Conservation (phyloP, 2,888 invertebrate species). For the Metacarcinus magister region DNA sequence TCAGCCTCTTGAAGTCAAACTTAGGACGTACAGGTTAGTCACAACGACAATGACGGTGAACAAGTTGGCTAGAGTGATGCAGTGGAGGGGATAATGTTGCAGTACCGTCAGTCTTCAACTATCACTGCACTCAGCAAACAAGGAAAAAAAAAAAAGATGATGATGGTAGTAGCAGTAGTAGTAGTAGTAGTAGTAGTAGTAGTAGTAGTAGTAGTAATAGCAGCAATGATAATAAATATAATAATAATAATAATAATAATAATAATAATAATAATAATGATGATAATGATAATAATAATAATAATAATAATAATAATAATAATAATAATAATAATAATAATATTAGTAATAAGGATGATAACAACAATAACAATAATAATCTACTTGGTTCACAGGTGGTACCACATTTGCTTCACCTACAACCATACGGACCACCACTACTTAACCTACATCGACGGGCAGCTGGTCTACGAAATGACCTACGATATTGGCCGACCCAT, state of each 20-base stretch:
- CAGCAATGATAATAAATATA: not conserved
- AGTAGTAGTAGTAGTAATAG: not conserved
- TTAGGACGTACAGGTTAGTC: constrained; percentile 65
- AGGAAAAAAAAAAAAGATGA: not conserved
- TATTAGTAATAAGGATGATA: not conserved
- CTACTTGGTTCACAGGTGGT: constrained; percentile 70
- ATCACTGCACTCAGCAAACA: not conserved
- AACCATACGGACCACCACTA: constrained; percentile 58
- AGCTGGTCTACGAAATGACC: constrained; percentile 47
- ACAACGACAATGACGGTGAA: not conserved
- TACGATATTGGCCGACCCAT: constrained; percentile 67
- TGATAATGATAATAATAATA: not conserved
- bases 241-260: not conserved
- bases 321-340: not conserved
- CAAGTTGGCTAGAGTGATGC: not conserved
- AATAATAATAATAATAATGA: not conserved
- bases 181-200: not conserved
- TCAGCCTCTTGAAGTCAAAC: constrained; percentile 62
- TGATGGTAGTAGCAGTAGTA: no score
- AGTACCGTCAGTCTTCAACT: not conserved
- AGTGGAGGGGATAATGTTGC: not conserved
- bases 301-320: not conserved
- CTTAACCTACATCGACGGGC: constrained; percentile 75
- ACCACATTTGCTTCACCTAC: constrained; percentile 80
- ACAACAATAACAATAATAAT: not conserved